phyloP scores from a whole-genome alignment of 2,888 invertebrate species.

The Liopterus haemorrhoidalis region DNA sequence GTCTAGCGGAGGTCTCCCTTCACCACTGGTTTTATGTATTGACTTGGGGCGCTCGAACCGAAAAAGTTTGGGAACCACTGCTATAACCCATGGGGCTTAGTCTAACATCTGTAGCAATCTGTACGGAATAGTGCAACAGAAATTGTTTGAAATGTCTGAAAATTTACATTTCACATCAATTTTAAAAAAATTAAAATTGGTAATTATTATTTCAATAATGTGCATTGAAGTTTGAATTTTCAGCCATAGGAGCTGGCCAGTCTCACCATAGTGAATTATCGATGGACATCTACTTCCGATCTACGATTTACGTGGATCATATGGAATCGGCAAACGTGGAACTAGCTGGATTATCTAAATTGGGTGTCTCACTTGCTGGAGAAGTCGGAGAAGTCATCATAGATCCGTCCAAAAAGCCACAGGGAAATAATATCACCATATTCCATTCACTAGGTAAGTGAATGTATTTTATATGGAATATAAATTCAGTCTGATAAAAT shows the following conservation, averaged over 20 bases:
- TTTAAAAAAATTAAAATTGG: too few species aligned
- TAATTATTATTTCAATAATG: too few species aligned
- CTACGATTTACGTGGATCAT: constrained; percentile 53
- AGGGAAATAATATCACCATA: constrained; percentile 46
- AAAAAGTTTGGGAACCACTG: too few species aligned
- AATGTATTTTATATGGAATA: constrained; percentile 2
- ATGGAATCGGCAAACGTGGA: constrained; percentile 50
- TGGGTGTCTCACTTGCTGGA: constrained; percentile 49
- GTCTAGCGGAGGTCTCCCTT: too few species aligned
- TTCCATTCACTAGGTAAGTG: constrained; percentile 58
- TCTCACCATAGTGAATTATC: constrained; percentile 51
- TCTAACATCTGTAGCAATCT: too few species aligned
- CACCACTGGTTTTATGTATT: too few species aligned
- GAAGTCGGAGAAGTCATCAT: constrained; percentile 54
- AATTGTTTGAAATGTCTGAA: too few species aligned
- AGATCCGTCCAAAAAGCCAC: constrained; percentile 38
- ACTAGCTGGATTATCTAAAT: constrained; percentile 45
- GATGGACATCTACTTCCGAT: constrained; percentile 47
- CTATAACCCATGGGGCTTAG: too few species aligned
- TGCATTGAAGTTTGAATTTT: constrained; percentile 23
- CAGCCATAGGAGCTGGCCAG: constrained; percentile 55
- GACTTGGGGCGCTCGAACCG: too few species aligned
- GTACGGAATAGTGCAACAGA: too few species aligned
- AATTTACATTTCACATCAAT: too few species aligned
- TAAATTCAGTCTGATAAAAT: constrained; percentile 9